Base-by-base conservation (phyloP, 2,888 invertebrate genomes). In the Toxonevra muliebris region DNA sequence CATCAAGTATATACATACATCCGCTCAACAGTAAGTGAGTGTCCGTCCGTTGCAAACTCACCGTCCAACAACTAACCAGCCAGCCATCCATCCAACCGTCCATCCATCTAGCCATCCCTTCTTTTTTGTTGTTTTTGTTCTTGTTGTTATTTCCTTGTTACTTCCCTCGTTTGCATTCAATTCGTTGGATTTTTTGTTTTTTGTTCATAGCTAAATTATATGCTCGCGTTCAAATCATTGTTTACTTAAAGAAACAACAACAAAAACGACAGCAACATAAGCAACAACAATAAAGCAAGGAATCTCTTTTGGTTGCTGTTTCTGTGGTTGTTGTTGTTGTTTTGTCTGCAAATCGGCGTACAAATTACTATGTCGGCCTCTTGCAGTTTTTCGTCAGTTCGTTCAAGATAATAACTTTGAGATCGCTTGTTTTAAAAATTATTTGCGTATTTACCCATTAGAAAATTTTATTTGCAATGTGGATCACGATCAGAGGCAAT, bases 361-460 rank as follows among this genome's bases (percentile, higher is more conserved):
- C 73, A 75, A 75, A 75, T 75, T 75, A 73, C 75, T 74, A 73
- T 75, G 74, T 74, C 71, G 75, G 75, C 65, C 62, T 75, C 64
- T 75, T 69, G 71, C 70, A 69, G 71, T 74, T 75, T 74, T 75
- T 75, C 74, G 74, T 73, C 73, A 74, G 74, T 71, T 75, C 70
- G 70, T 73, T 73, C 71, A 65, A 69, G 71, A 70, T 71, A 70
- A 71, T 73, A 67, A 57, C 63, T 69, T 66, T 65, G 65, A 67
- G 68, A 69, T 68, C 69, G 30, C 30, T 30, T 30, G 30, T 30
- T 30, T 4, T 30, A 30, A 30, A 30, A 30, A 30, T 30, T 30
- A 30, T 30, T 30, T 30, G 30, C 30, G 30, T 30, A 30, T 30
- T 30, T 30, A 30, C 30, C 30, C 30, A 30, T 2, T 30, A 30